Percentiles rank a stretch among this genome's conserved stretches.
These are phyloP conservation scores for Apodemus sylvaticus DNA, from an alignment of 2,113 vertebrate genomes.

Conservation along the genomic window DNA sequence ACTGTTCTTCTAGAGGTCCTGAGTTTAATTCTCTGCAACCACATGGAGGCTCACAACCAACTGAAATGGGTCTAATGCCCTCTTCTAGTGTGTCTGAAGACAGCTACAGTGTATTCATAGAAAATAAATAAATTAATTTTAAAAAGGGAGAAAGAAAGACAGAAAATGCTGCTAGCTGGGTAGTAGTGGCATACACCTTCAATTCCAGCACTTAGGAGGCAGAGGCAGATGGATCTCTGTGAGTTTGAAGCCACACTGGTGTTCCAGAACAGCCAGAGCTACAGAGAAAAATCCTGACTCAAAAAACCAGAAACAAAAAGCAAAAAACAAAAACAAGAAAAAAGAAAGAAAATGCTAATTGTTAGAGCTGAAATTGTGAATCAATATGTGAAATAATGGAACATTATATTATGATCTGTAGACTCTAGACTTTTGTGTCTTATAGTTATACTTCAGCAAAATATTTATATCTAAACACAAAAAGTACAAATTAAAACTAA, in stretches of 20 bases:
- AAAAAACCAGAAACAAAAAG: not conserved
- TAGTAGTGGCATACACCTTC: not conserved
- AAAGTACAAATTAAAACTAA: slow-evolving; percentile 29
- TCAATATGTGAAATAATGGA: not conserved
- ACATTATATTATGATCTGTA: not conserved
- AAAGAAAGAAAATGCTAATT: not conserved
- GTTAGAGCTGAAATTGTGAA: not conserved
- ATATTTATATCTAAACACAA: slow-evolving; percentile 39
- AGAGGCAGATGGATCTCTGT: not conserved
- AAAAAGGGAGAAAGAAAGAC: not conserved
- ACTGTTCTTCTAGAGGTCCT: no score
- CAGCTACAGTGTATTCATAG: no score
- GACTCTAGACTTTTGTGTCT: not conserved
- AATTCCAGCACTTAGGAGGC: not conserved
- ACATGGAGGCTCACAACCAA: no score
- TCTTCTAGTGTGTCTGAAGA: no score
- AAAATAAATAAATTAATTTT: no score
- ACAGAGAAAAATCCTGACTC: not conserved
- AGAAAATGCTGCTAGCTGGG: not conserved
- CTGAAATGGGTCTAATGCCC: no score
- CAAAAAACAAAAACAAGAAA: not conserved
- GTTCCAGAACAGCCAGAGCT: not conserved
- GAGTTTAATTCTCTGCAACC: no score
- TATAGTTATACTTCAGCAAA: slow-evolving; percentile 41
- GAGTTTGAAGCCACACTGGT: not conserved